A percentile compares a stretch with the other conserved stretches of the same genome.
Conservation (phyloP, 2,113 vertebrate species). For the Podilymbus podiceps region DNA sequence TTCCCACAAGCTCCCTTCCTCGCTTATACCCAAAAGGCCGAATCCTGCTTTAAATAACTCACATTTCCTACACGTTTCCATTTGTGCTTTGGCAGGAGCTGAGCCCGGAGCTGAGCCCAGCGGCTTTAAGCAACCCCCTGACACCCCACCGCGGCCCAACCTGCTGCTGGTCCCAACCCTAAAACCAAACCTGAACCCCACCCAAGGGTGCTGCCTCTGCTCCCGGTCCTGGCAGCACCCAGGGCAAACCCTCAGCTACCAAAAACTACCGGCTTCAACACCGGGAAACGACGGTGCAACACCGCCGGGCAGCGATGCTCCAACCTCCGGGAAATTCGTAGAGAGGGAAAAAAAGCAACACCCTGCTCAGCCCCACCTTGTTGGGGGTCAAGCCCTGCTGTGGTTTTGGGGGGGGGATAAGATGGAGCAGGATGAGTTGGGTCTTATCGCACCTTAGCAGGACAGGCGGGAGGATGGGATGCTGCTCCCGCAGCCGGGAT, state of each 20-base stretch:
- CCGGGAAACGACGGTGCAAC: not conserved
- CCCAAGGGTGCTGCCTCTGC: not conserved
- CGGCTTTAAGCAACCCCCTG: fast-evolving
- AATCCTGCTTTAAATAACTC: fast-evolving
- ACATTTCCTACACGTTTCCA: fast-evolving
- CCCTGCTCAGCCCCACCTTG: not conserved
- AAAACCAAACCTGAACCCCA: not conserved
- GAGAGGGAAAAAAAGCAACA: not conserved
- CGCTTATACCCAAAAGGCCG: not conserved
- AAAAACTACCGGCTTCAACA: not conserved
- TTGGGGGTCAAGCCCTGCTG: no score
- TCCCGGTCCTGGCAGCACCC: not conserved
- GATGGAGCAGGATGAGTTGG: not conserved
- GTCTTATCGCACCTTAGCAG: not conserved
- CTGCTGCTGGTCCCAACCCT: no score
- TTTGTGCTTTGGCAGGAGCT: not conserved
- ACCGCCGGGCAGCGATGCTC: not conserved
- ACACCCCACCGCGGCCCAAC: not conserved
- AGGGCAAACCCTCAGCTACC: not conserved
- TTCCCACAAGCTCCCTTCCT: not conserved
- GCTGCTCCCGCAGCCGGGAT: not conserved
- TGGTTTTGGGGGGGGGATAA: fast-evolving
- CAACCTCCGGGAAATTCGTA: fast-evolving
- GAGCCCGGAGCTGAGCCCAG: not conserved
- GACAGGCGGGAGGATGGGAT: not conserved